phyloP scores from a whole-genome alignment of 2,113 vertebrate species.

The Oryzias javanicus region DNA sequence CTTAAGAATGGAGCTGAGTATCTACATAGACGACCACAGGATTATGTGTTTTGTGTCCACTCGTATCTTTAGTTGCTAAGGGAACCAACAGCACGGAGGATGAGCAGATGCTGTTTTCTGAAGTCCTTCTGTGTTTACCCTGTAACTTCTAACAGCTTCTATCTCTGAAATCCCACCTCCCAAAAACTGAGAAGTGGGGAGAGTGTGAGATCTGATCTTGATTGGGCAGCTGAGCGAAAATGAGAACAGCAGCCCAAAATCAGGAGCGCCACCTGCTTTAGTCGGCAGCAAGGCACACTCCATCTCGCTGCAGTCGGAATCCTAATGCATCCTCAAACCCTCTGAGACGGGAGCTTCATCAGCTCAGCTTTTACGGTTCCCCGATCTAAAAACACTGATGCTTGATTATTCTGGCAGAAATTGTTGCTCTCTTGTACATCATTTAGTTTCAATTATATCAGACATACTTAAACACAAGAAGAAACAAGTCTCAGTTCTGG shows the following conservation, averaged over 20 bases:
- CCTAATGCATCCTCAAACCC: slow-evolving; percentile 42
- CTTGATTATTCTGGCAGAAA: too few species aligned
- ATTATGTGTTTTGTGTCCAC: slow-evolving; percentile 26
- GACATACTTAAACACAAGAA: too few species aligned
- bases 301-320: slow-evolving; percentile 36
- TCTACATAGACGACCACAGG: too few species aligned
- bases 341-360: slow-evolving; percentile 3
- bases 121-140: slow-evolving; percentile 14
- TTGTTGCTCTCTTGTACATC: too few species aligned
- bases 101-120: slow-evolving; percentile 14
- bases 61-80: slow-evolving; percentile 48
- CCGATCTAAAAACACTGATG: neutral
- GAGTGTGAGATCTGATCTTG: neutral
- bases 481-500: too few species aligned
- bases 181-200: neutral
- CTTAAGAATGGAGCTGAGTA: too few species aligned
- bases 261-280: slow-evolving; percentile 40
- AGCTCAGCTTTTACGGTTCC: slow-evolving; percentile 4
- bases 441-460: too few species aligned
- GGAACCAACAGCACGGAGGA: slow-evolving; percentile 33
- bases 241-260: slow-evolving; percentile 51
- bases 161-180: slow-evolving; percentile 1
- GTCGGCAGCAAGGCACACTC: slow-evolving; percentile 27
- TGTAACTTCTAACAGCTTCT: slow-evolving; percentile 11
- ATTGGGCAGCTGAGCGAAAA: slow-evolving; percentile 18